phyloP scores from a whole-genome alignment of 2,113 vertebrate species.

The Sitta europaea region DNA sequence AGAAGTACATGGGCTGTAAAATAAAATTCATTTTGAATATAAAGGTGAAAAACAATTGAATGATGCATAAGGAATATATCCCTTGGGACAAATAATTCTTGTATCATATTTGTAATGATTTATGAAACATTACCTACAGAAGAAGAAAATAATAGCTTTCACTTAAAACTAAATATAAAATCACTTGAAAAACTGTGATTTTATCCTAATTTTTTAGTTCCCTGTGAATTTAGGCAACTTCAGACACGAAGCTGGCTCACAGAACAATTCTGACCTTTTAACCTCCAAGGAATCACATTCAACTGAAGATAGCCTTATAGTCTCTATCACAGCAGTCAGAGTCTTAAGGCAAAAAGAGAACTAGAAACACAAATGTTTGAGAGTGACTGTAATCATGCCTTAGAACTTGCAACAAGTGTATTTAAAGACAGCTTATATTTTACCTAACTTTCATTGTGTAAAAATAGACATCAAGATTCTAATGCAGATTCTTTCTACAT shows the following conservation, averaged over 20 bases:
- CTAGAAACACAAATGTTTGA: neutral
- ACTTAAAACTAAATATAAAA: neutral
- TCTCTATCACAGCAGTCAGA: neutral
- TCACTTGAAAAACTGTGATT: neutral
- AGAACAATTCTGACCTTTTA: neutral
- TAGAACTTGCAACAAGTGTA: neutral
- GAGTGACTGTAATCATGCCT: neutral
- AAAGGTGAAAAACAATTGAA: neutral
- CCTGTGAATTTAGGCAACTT: neutral
- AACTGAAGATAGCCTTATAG: neutral
- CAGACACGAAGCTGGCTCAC: neutral
- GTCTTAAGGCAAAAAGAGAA: neutral
- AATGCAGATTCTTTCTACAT: neutral
- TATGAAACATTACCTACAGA: neutral
- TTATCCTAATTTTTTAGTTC: neutral
- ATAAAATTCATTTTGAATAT: neutral
- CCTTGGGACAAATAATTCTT: neutral
- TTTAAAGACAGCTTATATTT: neutral
- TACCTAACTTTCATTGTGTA: neutral
- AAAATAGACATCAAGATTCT: neutral
- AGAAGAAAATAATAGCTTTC: neutral
- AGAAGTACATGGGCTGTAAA: neutral
- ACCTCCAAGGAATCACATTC: neutral
- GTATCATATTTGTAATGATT: neutral
- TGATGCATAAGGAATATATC: neutral